Evolutionary conservation across 1,140 invertebrate species (phyloP).

Genomic region (Orchesella cincta): DNA sequence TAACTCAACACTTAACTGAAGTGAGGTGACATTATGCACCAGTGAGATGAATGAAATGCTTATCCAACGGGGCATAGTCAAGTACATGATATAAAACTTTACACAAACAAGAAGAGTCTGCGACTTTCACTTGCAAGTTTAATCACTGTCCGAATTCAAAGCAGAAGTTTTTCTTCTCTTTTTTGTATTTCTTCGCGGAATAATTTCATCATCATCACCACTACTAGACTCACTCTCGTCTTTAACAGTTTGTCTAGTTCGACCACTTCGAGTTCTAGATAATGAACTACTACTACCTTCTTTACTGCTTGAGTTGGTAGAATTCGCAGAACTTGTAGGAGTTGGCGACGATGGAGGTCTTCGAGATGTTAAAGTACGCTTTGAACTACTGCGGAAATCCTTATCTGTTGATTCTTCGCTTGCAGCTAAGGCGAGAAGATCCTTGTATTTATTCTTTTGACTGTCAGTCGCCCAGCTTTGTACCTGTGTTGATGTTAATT

Average conservation of each 20-base stretch:
- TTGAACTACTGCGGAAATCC: constrained; percentile 26
- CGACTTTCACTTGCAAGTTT: too few relatives aligned
- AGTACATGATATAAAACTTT: too few relatives aligned
- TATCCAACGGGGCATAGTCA: too few relatives aligned
- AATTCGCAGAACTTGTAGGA: constrained; percentile 10
- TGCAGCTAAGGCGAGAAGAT: constrained; percentile 86
- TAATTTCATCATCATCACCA: constrained; percentile 44
- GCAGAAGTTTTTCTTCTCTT: constrained; percentile 39
- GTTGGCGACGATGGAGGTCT: constrained; percentile 36
- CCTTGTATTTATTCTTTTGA: constrained; percentile 84
- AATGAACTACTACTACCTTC: constrained; percentile 17
- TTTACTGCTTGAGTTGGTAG: background rate
- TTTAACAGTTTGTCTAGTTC: constrained; percentile 34
- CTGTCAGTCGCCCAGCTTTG: constrained; percentile 65
- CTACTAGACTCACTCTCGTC: constrained; percentile 32
- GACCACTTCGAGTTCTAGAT: constrained; percentile 41
- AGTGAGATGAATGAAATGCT: too few relatives aligned
- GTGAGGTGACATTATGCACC: too few relatives aligned
- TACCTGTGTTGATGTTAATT: constrained; percentile 36
- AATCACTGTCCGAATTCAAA: constrained; percentile 44
- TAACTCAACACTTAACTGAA: too few relatives aligned
- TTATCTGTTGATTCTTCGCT: constrained; percentile 68
- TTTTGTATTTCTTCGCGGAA: constrained; percentile 28
- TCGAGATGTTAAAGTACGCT: constrained; percentile 28
- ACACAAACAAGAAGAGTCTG: too few relatives aligned